Evolutionary conservation across 2,113 vertebrate genomes (phyloP).

Genomic region (Labeo rohita): DNA sequence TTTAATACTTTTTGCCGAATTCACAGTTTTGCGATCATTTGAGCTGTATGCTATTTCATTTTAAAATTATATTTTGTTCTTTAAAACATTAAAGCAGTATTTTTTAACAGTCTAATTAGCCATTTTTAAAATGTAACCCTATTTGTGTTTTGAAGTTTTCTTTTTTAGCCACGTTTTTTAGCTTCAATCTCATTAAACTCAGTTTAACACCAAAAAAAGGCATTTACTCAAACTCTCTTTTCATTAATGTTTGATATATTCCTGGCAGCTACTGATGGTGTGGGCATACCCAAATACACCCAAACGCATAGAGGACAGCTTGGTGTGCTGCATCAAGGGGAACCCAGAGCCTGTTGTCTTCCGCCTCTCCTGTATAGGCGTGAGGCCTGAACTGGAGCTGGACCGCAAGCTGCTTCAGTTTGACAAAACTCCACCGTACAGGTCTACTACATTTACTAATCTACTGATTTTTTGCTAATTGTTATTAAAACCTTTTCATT

Average conservation of each 20-base stretch:
- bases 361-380: slow-evolving; percentile 82
- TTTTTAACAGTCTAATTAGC: not conserved
- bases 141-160: not conserved
- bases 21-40: not conserved
- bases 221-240: not conserved
- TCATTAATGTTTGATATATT: not conserved
- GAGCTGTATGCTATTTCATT: not conserved
- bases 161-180: not conserved
- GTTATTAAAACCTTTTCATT: not conserved
- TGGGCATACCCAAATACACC: slow-evolving; percentile 88
- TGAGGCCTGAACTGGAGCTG: slow-evolving; percentile 83
- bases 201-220: not conserved
- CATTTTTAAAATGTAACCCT: not conserved
- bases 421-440: slow-evolving; percentile 80
- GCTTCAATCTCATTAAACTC: not conserved
- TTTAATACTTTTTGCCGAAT: not conserved
- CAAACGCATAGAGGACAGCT: slow-evolving; percentile 82
- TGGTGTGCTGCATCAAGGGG: slow-evolving; percentile 83
- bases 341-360: slow-evolving; percentile 83
- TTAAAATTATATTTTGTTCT: not conserved
- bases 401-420: slow-evolving; percentile 82
- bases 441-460: slow-evolving; percentile 70
- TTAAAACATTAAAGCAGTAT: not conserved
- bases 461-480: not conserved
- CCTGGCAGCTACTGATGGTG: slow-evolving; percentile 78